These are phyloP conservation scores for Buceros bicornis DNA, from an alignment of 2,797 vertebrate genomes.

Conservation along the genomic window DNA sequence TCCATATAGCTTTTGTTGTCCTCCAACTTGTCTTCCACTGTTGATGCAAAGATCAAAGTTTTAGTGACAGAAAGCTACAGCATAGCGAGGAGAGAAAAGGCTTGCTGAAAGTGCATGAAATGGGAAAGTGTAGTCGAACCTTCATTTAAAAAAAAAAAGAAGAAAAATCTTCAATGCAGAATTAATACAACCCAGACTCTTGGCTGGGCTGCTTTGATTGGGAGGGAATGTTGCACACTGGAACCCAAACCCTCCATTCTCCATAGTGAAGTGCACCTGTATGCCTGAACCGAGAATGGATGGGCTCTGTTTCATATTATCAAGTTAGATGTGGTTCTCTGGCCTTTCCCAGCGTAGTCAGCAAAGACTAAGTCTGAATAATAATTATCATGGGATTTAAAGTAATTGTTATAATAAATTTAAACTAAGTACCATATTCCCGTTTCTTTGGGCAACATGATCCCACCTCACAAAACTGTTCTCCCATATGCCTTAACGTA, in stretches of 20 bases:
- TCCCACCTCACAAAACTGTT: slow-evolving; percentile 63
- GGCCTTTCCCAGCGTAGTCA: slow-evolving; percentile 57
- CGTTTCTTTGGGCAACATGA: slow-evolving; percentile 9
- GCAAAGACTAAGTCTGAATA: slow-evolving; percentile 34
- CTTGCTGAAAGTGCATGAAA: background rate
- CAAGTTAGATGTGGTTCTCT: slow-evolving; percentile 44
- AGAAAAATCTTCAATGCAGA: background rate
- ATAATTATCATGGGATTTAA: slow-evolving; percentile 53
- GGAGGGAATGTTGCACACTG: slow-evolving; percentile 36
- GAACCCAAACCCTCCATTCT: slow-evolving; percentile 20
- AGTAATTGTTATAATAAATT: slow-evolving; percentile 47
- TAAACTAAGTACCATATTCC: slow-evolving; percentile 52
- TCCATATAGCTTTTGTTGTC: slow-evolving; percentile 24
- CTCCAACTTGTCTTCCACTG: slow-evolving; percentile 62
- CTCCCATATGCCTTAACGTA: slow-evolving; percentile 64
- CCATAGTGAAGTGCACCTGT: background rate
- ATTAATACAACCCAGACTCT: slow-evolving; percentile 54
- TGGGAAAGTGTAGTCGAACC: background rate
- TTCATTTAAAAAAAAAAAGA: background rate
- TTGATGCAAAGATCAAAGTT: background rate
- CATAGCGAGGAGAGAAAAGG: background rate
- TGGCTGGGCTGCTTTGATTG: slow-evolving; percentile 39
- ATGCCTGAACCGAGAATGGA: slow-evolving; percentile 22
- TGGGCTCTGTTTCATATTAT: slow-evolving; percentile 62
- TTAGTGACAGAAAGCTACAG: background rate